Base-by-base conservation (phyloP, 1,140 invertebrate species). In the Drosophila nebulosa region DNA sequence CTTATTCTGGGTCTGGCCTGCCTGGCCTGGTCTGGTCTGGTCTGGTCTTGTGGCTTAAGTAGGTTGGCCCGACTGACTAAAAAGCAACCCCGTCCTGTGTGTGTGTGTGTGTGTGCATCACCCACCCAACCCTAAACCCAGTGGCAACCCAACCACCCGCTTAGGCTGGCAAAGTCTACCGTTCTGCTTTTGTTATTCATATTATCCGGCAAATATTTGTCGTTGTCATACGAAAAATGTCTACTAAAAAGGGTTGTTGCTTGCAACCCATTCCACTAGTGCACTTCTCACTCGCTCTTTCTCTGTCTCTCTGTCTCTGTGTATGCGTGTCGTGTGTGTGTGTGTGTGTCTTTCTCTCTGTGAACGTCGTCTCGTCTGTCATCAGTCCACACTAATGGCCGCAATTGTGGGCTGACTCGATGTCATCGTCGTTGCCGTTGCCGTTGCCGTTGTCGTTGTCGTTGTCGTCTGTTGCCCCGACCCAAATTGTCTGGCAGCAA, bases 141-240 rank as follows among this genome's bases (percentile, higher is more conserved):
- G 9, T n/a, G 7, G 36, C 21, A 21, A 46, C 39, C 16, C 39
- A 46, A 46, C 39, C 14, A 24, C n/a, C 18, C n/a, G 42, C 50
- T 32, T 66, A 58, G 56, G 60, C 52, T 21, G 36, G 22, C 56
- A 52, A 64, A 70, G 72, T 71, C 69, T 67, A 50, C 59, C 58
- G 24, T n/a, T 58, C 66, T 77, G 71, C 74, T 85, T 74, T 86
- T 86, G 83, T 86, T 86, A 86, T 86, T 88, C 83, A 86, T 86
- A 86, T 86, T 86, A 86, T 86, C 83, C 83, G 74, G 83, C 83
- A 86, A 86, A 86, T 86, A 86, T 86, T 86, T 86, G 83, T 83
- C 83, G 83, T 78, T 86, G 83, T 86, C 83, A 88, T 78, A 85
- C 74, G 78, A 81, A 86, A 86, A 88, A 86, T 80, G 80, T 85